phyloP scores from a whole-genome alignment of 2,888 invertebrate species.

The Nephrocerus scutellatus region DNA sequence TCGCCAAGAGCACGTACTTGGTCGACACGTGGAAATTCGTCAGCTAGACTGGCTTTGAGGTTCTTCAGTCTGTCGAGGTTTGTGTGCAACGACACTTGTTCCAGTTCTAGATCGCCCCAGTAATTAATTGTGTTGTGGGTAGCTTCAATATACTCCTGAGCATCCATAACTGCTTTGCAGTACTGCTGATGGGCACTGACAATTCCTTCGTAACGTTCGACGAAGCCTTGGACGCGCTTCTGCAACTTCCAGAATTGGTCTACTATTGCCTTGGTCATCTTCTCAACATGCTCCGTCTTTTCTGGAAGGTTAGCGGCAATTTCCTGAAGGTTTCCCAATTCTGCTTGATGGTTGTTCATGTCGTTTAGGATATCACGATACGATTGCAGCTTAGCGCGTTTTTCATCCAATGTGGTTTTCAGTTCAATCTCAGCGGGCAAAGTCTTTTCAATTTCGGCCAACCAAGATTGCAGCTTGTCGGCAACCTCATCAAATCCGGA shows the following conservation, averaged over 20 bases:
- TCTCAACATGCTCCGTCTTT: constrained; percentile 64
- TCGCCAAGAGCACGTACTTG: constrained; percentile 77
- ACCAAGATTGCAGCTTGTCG: constrained; percentile 71
- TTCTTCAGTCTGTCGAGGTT: constrained; percentile 80
- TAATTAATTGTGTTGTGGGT: constrained; percentile 73
- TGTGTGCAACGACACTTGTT: constrained; percentile 76
- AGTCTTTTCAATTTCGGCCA: constrained; percentile 66
- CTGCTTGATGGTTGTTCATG: constrained; percentile 76
- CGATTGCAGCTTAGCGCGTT: constrained; percentile 76
- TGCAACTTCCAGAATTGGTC: constrained; percentile 66
- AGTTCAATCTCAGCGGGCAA: constrained; percentile 72
- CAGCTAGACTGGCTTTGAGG: constrained; percentile 68
- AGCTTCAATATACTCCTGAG: constrained; percentile 80
- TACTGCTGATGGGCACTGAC: constrained; percentile 86
- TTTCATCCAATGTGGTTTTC: constrained; percentile 83
- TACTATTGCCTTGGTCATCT: constrained; percentile 61
- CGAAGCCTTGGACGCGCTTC: constrained; percentile 65
- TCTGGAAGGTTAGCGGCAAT: constrained; percentile 76
- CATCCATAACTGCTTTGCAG: constrained; percentile 76
- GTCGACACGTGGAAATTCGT: constrained; percentile 77
- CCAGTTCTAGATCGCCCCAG: constrained; percentile 78
- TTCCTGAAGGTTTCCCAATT: constrained; percentile 71
- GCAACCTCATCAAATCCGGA: constrained; percentile 83
- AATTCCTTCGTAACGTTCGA: constrained; percentile 79
- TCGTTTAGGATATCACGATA: constrained; percentile 79